Evolutionary conservation across 2,888 invertebrate genomes (phyloP), one percentile per base, ranked within the genome.

Genomic region (Cloeon dipterum): DNA sequence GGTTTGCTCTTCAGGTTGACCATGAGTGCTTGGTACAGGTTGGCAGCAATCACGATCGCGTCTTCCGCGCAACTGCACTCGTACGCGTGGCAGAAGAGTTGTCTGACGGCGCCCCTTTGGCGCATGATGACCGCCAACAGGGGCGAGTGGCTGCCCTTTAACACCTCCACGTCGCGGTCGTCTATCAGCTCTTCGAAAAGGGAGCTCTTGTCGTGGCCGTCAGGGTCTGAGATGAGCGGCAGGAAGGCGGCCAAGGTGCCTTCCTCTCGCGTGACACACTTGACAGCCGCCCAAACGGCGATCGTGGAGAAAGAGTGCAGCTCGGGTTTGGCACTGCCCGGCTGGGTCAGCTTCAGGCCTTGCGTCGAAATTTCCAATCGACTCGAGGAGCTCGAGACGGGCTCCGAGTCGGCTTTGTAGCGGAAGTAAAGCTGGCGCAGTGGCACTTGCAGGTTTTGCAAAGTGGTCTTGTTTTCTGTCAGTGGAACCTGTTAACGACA

Each of bases 111-210:
- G 33, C 66, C 77, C 36, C 70, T 50, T 74, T 70, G 42, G 48
- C 85, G 69, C 85, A 86, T 86, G 39, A 88, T 83, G 20, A 86
- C 85, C 34, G 85, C 81, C 58, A 88, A 85, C 48, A 88, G 67
- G 1, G 85, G 85, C 13, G 81, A 78, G 57, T 83, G 82, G 3
- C 51, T 49, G 4, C 51, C 47, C 5, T 38, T 47, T 32, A 35
- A 40, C 19, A 36, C 38, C 17, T 34, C 35, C 11, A 35, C 14
- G 8, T 39, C 35, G 17, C 16, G n/a, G 14, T 41, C 38, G 10
- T 25, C 20, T 8, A 11, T 32, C 10, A 38, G 34, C 10, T 19
- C 16, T 2, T 60, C 60, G 50, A 77, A 79, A 41, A 77, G 55
- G 40, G 69, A 63, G 46, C 70, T 66, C 54, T 77, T 74, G 51